Percentiles rank a stretch among this genome's conserved stretches.
Evolutionary conservation across 2,888 invertebrate species (phyloP).

Genomic region (Heteromyza rotundicornis): DNA sequence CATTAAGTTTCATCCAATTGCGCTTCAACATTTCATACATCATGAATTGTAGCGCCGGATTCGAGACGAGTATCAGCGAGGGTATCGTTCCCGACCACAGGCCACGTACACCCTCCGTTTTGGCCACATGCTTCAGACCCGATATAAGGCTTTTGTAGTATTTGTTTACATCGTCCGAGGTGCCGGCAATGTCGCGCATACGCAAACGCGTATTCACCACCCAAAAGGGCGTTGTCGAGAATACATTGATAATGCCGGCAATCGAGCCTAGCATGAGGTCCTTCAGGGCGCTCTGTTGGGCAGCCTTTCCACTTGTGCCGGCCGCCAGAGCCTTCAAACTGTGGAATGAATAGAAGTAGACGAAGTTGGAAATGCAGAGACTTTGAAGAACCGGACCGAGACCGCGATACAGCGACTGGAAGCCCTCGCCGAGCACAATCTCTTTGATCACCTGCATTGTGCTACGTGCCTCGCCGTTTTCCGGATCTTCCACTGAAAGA

Average conservation of each 20-base stretch:
- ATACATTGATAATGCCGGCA: slow-evolving; percentile 84
- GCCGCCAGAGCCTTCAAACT: slow-evolving; percentile 70
- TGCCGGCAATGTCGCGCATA: slow-evolving; percentile 68
- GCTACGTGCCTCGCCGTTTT: slow-evolving; percentile 68
- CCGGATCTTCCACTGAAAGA: slow-evolving; percentile 74
- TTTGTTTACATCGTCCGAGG: slow-evolving; percentile 55
- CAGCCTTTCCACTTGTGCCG: slow-evolving; percentile 50
- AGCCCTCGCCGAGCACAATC: slow-evolving; percentile 71
- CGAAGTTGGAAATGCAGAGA: slow-evolving; percentile 87
- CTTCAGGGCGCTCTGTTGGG: slow-evolving; percentile 68
- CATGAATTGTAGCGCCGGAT: slow-evolving; percentile 93
- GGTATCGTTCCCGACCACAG: slow-evolving; percentile 87
- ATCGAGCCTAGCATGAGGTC: slow-evolving; percentile 79
- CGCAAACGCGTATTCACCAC: slow-evolving; percentile 90
- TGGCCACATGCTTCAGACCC: slow-evolving; percentile 74
- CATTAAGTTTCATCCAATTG: slow-evolving; percentile 67
- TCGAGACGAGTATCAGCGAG: slow-evolving; percentile 83
- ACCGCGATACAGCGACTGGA: slow-evolving; percentile 73
- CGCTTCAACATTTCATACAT: slow-evolving; percentile 87
- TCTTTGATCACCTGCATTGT: slow-evolving; percentile 72
- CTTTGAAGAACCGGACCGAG: slow-evolving; percentile 83
- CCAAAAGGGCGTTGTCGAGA: slow-evolving; percentile 89
- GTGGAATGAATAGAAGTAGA: slow-evolving; percentile 94
- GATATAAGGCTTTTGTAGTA: slow-evolving; percentile 65
- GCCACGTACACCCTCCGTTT: slow-evolving; percentile 75